Evolutionary conservation across 2,113 vertebrate species (phyloP).

Genomic region (Anthoscopus minutus): DNA sequence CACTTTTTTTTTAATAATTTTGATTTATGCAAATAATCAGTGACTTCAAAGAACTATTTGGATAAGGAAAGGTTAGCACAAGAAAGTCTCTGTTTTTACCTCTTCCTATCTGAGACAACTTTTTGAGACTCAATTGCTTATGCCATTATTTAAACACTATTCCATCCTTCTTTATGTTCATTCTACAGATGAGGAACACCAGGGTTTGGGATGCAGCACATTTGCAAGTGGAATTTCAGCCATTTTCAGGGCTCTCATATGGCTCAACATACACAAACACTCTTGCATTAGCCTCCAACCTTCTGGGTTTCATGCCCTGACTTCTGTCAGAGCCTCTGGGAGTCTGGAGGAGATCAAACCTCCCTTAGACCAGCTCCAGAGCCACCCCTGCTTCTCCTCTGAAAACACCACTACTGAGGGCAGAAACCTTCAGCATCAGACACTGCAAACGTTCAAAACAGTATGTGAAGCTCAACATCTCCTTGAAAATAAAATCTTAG

Average conservation of each 20-base stretch:
- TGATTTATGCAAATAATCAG: neutral
- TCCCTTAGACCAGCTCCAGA: rapidly evolving
- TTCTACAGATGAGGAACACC: neutral
- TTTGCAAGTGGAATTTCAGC: neutral
- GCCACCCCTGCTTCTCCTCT: neutral
- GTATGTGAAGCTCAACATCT: neutral
- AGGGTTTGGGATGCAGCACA: neutral
- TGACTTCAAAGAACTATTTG: neutral
- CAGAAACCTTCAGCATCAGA: neutral
- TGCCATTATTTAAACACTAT: neutral
- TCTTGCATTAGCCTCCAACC: neutral
- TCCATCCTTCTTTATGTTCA: neutral
- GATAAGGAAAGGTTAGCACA: neutral
- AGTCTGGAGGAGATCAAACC: neutral
- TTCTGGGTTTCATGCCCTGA: neutral
- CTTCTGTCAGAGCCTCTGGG: neutral
- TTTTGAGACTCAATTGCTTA: neutral
- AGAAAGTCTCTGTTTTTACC: neutral
- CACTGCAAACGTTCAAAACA: neutral
- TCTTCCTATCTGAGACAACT: neutral
- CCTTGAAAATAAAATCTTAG: neutral
- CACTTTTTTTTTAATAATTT: neutral
- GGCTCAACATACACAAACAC: neutral
- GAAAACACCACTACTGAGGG: neutral
- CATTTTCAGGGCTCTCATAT: neutral